Percentiles rank a stretch among this genome's conserved stretches.
phyloP scores from a whole-genome alignment of 2,797 vertebrate genomes.

The Sorex maritimensis region DNA sequence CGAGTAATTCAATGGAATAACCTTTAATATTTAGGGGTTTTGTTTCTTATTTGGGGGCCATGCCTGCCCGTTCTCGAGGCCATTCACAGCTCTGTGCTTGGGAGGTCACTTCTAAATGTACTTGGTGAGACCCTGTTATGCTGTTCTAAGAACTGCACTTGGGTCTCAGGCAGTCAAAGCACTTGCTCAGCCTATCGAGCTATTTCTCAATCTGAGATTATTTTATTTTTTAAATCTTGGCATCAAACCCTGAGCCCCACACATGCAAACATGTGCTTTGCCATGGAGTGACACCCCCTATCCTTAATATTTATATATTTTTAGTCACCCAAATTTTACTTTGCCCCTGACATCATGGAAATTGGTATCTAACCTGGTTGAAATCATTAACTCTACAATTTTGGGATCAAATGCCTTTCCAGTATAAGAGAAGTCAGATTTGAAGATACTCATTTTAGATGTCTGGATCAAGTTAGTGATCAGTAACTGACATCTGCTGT shows the following conservation, averaged over 20 bases:
- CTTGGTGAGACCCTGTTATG: too few relatives aligned
- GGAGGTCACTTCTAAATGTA: too few relatives aligned
- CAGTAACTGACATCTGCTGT: not conserved
- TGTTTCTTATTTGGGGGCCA: too few relatives aligned
- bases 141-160: too few relatives aligned
- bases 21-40: not conserved
- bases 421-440: not conserved
- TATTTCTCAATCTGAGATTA: too few relatives aligned
- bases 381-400: not conserved
- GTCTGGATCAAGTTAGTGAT: not conserved
- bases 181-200: too few relatives aligned
- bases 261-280: too few relatives aligned
- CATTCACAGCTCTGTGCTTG: too few relatives aligned
- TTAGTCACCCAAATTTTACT: not conserved
- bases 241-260: too few relatives aligned
- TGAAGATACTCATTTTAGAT: conserved; percentile 7
- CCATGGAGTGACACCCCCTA: not conserved
- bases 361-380: not conserved
- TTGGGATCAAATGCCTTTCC: conserved; percentile 6
- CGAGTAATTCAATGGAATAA: not conserved
- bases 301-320: not conserved
- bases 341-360: not conserved
- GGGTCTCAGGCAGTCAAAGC: too few relatives aligned
- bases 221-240: too few relatives aligned
- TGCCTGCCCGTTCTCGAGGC: too few relatives aligned